Evolutionary conservation across 2,797 vertebrate genomes (phyloP).

Genomic region (Netta rufina): DNA sequence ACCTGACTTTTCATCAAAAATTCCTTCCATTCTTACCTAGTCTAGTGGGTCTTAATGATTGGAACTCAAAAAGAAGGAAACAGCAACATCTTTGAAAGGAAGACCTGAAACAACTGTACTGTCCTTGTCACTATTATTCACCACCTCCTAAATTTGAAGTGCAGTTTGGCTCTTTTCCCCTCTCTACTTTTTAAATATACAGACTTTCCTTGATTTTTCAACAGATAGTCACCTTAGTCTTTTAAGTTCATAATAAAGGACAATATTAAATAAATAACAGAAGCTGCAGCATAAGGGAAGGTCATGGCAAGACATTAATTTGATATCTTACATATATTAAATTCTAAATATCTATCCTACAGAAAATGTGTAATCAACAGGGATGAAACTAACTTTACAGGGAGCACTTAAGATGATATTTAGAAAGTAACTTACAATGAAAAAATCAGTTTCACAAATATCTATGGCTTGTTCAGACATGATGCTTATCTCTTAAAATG

Average conservation of each 20-base stretch:
- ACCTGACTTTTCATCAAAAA: constrained; percentile 60
- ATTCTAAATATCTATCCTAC: background rate
- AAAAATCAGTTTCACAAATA: background rate
- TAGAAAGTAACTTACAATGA: background rate
- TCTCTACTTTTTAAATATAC: background rate
- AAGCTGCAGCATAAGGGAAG: background rate
- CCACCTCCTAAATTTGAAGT: background rate
- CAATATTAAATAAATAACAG: background rate
- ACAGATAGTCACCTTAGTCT: background rate
- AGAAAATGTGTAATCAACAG: background rate
- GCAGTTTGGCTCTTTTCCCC: background rate
- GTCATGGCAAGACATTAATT: background rate
- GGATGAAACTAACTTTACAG: background rate
- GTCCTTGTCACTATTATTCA: background rate
- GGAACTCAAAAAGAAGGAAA: constrained; percentile 25
- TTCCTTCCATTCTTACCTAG: constrained; percentile 32
- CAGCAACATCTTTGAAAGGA: constrained; percentile 24
- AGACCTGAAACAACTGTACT: background rate
- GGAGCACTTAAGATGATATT: background rate
- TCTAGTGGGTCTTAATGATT: background rate
- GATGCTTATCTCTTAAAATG: background rate
- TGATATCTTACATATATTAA: background rate
- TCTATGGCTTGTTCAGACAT: background rate
- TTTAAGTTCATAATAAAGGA: constrained; percentile 35
- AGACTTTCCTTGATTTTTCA: background rate